Evolutionary conservation across 1,140 invertebrate species (phyloP), one percentile per base, ranked within the genome.

Genomic region (Halyomorpha halys): DNA sequence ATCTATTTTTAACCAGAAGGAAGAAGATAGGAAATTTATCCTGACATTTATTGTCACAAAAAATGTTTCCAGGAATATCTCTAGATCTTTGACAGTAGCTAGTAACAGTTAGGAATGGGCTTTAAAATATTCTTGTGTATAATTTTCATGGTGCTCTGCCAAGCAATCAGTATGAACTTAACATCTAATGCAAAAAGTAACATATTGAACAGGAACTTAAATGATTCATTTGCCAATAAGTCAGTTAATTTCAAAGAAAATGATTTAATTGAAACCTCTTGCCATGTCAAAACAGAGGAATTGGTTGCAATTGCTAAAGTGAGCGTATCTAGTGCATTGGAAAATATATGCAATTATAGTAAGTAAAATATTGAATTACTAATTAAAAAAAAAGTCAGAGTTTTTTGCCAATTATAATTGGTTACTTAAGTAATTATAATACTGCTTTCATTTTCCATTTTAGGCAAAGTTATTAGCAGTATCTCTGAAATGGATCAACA

Each of bases 271-370:
- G 61, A 66, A 25, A 63, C 61, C 4, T 63, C 51, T 21, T 62
- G 61, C 45, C 62, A 63, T 47, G 47, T 66, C 18, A 63, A 45
- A 6, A 59, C 65, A 3, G 62, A 66, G 47, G 27, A 63, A 23
- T 49, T 66, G 53, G 45, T 61, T 19, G 60, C 64, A 13, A 65
- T 56, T 14, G 64, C 64, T 15, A 65, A 59, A 23, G 64, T 56
- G 23, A 65, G 53, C 15, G 60, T 65, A n/a, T 62, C 64, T 15
- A 47, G 47, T 25, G 64, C 64, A 16, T 60, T 66, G 16, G 44
- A 61, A 23, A 53, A 59, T 49, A 21, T 66, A 15, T 66, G 61
- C 34, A 34, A 54, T 30, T 63, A 61, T 18, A 47, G 65, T 66
- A 39, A 66, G 61, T 56, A 39, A 39, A 11, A 3, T 39, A 13